Evolutionary conservation across 92 coral and sea anemone species (phyloP).

Genomic region (Bergia puertoricense): DNA sequence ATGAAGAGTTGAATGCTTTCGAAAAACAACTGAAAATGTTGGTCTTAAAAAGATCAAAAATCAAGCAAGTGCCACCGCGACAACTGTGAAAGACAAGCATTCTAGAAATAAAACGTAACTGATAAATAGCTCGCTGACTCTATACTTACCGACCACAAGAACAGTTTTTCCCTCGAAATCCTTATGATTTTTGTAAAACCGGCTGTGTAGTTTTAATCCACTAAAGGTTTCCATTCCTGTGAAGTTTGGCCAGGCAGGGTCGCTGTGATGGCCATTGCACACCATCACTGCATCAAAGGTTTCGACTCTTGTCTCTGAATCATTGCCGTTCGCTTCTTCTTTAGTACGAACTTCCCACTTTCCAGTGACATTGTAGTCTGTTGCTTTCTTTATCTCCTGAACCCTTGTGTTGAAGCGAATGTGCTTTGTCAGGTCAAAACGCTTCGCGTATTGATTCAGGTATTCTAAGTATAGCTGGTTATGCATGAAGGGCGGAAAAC

Average conservation of each 20-base stretch:
- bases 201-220: constrained; percentile 50
- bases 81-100: not conserved
- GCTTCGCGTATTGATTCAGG: constrained; percentile 37
- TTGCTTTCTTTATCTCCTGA: constrained; percentile 18
- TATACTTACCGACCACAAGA: constrained; percentile 52
- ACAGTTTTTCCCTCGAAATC: constrained; percentile 52
- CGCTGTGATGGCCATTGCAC: constrained; percentile 57
- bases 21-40: too few species aligned
- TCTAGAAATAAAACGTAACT: too few species aligned
- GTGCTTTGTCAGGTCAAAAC: constrained; percentile 42
- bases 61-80: too few species aligned
- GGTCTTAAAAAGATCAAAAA: too few species aligned
- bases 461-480: constrained; percentile 43
- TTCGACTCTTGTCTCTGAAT: constrained; percentile 24
- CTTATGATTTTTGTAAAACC: constrained; percentile 37
- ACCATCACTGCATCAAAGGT: constrained; percentile 62
- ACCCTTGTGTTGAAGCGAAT: constrained; percentile 47
- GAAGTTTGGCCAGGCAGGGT: constrained; percentile 50
- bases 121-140: too few species aligned
- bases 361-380: constrained; percentile 42
- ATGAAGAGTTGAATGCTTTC: too few species aligned
- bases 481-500: constrained; percentile 49
- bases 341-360: constrained; percentile 42
- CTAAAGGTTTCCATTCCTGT: constrained; percentile 43
- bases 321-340: not conserved